Base-by-base conservation (phyloP, 2,797 vertebrate species). In the Synaphobranchus kaupii region DNA sequence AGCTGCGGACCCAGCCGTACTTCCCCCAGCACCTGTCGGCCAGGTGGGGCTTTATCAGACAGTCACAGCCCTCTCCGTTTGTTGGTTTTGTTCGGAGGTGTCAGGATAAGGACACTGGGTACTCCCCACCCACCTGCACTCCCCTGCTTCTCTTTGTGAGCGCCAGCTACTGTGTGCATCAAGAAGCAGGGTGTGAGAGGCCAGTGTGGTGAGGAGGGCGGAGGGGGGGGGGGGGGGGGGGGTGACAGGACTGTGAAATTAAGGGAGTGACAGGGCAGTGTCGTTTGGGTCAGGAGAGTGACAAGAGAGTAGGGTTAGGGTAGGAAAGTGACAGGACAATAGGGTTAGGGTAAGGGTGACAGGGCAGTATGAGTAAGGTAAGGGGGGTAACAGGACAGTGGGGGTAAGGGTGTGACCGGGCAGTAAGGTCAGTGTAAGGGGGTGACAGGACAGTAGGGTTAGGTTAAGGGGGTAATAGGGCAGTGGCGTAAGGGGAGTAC, bases 11-110 rank as follows among this genome's bases (percentile, higher is more conserved):
- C 86, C 89, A 89, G 90, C 90, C 87, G 83, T 85, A 87, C 88
- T 91, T 86, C 88, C 88, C 68, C 90, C 87, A 93, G 83, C 96
- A 97, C 95, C 96, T 97, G 96, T 93, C 83, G 4, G 0, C 89
- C 94, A 94, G 94, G 94, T 94, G 94, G 93, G 88, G 63, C 84
- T 94, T 81, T 92, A 84, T 89, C 91, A 89, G 83, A 89, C 91
- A 66, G 9, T 47, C 88, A n/a, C 88, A 86, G 86, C 91, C 66
- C 86, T 8, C 3, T 82, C 71, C 60, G 84, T 56, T 20, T 13
- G 68, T 60, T 87, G 15, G 84, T 90, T 92, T 86, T 25, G 84
- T 87, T 90, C 86, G 85, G 66, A 87, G 84, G 85, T 87, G 86
- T 60, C 52, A 73, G 89, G 88, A 91, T 89, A 90, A 89, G 90